Conservation (phyloP, 2,888 invertebrate species). For the Biston stratarius region DNA sequence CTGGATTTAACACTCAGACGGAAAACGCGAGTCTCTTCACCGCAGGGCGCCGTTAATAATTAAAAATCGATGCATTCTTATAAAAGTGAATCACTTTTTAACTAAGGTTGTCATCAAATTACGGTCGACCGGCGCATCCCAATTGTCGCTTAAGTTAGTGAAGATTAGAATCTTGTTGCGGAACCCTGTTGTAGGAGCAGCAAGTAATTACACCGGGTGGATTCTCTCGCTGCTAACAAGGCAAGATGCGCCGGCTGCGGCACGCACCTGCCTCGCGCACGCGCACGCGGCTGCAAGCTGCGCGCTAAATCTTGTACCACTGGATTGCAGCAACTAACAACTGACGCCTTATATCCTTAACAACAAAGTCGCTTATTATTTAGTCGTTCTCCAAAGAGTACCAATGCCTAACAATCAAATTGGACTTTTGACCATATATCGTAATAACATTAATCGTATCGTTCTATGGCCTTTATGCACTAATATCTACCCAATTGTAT, state of each 20-base stretch:
- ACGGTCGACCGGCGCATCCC: slow-evolving; percentile 7
- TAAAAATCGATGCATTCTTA: background rate
- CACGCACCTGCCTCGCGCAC: slow-evolving; percentile 71
- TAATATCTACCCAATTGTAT: too few relatives aligned
- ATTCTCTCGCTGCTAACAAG: slow-evolving; percentile 59
- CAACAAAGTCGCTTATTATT: background rate
- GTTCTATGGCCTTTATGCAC: too few relatives aligned
- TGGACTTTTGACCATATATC: background rate
- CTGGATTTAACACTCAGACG: too few relatives aligned
- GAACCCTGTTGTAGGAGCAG: slow-evolving; percentile 64
- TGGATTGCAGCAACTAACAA: slow-evolving; percentile 33
- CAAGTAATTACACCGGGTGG: slow-evolving; percentile 73
- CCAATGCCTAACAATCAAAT: background rate
- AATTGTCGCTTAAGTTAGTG: slow-evolving; percentile 17
- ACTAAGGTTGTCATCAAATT: slow-evolving; percentile 14
- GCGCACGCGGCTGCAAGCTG: slow-evolving; percentile 52
- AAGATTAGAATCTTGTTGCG: slow-evolving; percentile 50
- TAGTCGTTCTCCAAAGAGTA: background rate
- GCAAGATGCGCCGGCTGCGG: slow-evolving; percentile 73
- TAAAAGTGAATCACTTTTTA: background rate
- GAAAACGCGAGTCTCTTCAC: too few relatives aligned
- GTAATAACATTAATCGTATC: too few relatives aligned
- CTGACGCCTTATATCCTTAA: background rate
- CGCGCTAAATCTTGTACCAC: slow-evolving; percentile 48
- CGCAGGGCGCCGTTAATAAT: too few relatives aligned